Conservation (phyloP, 2,888 invertebrate genomes). For the Panopea generosa region DNA sequence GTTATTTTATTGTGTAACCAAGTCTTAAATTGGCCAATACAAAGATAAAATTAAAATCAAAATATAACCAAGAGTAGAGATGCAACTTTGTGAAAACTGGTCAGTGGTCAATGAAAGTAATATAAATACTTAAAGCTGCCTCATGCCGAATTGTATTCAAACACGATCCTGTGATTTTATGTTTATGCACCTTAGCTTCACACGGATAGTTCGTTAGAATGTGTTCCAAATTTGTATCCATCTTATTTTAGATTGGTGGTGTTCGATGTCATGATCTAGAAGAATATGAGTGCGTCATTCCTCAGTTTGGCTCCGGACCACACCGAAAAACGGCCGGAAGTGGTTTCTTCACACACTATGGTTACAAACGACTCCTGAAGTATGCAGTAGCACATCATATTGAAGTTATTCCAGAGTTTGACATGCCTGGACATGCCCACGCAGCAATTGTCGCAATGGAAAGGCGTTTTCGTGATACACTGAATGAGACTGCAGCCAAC, state of each 20-base stretch:
- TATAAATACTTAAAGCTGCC: too few relatives aligned
- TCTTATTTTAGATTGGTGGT: conserved; percentile 68
- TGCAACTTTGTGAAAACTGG: too few relatives aligned
- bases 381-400: conserved; percentile 77
- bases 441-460: conserved; percentile 82
- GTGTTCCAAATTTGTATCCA: too few relatives aligned
- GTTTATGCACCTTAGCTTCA: too few relatives aligned
- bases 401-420: conserved; percentile 82
- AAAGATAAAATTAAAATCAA: too few relatives aligned
- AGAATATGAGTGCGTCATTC: conserved; percentile 70
- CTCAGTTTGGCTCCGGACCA: conserved; percentile 77
- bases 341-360: conserved; percentile 68
- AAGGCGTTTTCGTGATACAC: conserved; percentile 59
- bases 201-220: too few relatives aligned
- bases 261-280: conserved; percentile 71
- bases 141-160: too few relatives aligned
- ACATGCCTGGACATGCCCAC: conserved; percentile 82
- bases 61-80: too few relatives aligned
- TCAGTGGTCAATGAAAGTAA: too few relatives aligned
- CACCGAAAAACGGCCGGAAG: conserved; percentile 62
- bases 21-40: too few relatives aligned
- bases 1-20: too few relatives aligned
- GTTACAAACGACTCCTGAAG: conserved; percentile 76
- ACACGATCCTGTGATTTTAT: too few relatives aligned
- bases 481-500: conserved; percentile 52